phyloP scores from a whole-genome alignment of 2,888 invertebrate genomes.

The Melinaea menophilus region DNA sequence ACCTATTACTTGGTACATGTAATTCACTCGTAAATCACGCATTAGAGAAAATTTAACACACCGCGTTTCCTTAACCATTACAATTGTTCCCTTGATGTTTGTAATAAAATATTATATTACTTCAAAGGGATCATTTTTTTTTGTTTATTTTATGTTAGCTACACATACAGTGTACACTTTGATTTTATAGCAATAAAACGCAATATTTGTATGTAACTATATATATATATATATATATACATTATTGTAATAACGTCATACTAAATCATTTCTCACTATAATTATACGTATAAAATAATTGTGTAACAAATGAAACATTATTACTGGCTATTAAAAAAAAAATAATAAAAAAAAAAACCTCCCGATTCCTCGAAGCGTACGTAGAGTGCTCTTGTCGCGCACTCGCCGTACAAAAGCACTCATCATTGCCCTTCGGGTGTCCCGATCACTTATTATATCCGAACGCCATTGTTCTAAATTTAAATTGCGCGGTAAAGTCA shows the following conservation, averaged over 20 bases:
- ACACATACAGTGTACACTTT: neutral
- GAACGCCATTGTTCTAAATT: slow-evolving; percentile 51
- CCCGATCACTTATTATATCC: slow-evolving; percentile 57
- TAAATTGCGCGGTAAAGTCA: slow-evolving; percentile 39
- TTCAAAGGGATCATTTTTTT: slow-evolving; percentile 32
- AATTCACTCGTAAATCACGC: slow-evolving; percentile 44
- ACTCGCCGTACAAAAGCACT: slow-evolving; percentile 53
- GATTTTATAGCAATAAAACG: too few species aligned
- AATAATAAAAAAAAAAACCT: slow-evolving; percentile 29
- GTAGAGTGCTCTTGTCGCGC: slow-evolving; percentile 44
- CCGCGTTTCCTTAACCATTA: slow-evolving; percentile 51
- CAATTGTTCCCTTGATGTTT: slow-evolving; percentile 51
- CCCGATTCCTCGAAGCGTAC: slow-evolving; percentile 48
- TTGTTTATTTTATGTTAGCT: slow-evolving; percentile 10
- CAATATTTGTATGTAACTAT: too few species aligned
- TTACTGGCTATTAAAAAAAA: slow-evolving; percentile 13
- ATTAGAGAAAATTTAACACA: slow-evolving; percentile 46
- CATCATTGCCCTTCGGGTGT: slow-evolving; percentile 47
- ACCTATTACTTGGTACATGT: slow-evolving; percentile 21
- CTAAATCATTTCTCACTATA: too few species aligned
- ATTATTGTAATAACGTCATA: too few species aligned
- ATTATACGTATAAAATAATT: neutral
- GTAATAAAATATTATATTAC: slow-evolving; percentile 52
- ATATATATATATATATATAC: too few species aligned
- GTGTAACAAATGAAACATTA: slow-evolving; percentile 7